These are phyloP conservation scores for Micropterix aruncella DNA, from an alignment of 2,888 invertebrate genomes.

Conservation along the genomic window DNA sequence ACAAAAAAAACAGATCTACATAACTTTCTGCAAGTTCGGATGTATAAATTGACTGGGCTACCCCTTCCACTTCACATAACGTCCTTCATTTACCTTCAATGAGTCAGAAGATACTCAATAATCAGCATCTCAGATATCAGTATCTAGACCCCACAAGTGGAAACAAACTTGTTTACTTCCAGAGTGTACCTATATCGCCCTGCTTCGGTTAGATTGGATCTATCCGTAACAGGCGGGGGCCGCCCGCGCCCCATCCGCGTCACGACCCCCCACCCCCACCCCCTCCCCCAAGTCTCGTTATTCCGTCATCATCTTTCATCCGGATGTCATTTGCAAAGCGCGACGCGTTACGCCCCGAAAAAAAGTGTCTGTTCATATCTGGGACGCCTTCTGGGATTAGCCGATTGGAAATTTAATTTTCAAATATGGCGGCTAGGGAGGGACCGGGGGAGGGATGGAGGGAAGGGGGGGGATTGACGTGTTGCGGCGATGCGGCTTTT, in stretches of 20 bases:
- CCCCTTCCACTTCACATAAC: no score
- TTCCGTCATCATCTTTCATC: slow-evolving; percentile 24
- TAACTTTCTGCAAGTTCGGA: no score
- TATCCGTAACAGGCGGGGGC: background rate
- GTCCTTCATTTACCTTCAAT: no score
- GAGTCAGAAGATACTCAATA: no score
- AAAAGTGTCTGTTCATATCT: slow-evolving; percentile 14
- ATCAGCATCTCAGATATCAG: no score
- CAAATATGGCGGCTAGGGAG: slow-evolving; percentile 5
- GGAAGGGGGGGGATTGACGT: slow-evolving; percentile 13
- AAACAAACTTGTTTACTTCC: no score
- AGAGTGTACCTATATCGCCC: background rate
- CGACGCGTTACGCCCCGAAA: slow-evolving; percentile 11
- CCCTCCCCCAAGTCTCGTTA: slow-evolving; percentile 9
- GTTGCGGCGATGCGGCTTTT: slow-evolving; percentile 2
- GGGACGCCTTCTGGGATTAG: slow-evolving; percentile 16
- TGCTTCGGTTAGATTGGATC: background rate
- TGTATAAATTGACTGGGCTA: no score
- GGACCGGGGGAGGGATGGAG: slow-evolving; percentile 3
- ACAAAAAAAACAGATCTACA: no score
- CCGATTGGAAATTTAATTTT: slow-evolving; percentile 14
- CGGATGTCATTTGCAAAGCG: slow-evolving; percentile 24
- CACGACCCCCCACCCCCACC: background rate
- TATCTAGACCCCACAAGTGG: no score
- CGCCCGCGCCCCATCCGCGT: background rate